Evolutionary conservation across 2,113 vertebrate species (phyloP).

Genomic region (Ammodytes dubius): DNA sequence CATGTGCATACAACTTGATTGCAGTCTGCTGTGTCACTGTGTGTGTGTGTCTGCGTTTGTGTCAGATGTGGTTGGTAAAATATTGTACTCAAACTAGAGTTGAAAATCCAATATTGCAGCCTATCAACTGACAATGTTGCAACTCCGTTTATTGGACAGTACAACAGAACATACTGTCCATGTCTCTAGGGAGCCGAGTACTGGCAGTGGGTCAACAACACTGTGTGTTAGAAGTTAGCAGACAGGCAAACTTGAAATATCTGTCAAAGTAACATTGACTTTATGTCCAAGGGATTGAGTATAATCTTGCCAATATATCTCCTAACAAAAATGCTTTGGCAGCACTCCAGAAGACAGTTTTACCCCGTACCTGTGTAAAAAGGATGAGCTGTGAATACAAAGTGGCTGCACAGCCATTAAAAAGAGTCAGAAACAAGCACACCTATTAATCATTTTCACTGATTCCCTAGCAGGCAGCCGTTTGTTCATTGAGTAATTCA

Average conservation of each 20-base stretch:
- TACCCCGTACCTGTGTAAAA: conserved; percentile 68
- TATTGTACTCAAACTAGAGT: too few relatives aligned
- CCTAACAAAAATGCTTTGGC: conserved; percentile 55
- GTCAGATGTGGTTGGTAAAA: too few relatives aligned
- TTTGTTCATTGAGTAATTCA: conserved; percentile 73
- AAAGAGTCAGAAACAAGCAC: conserved; percentile 55
- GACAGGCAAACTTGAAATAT: conserved; percentile 43
- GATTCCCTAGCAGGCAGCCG: conserved; percentile 67
- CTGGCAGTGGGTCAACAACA: conserved; percentile 24
- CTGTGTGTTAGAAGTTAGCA: conserved; percentile 20
- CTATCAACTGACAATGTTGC: too few relatives aligned
- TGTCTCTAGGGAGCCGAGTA: background rate
- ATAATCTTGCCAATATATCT: conserved; percentile 50
- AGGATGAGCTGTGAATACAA: conserved; percentile 72
- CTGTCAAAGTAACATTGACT: conserved; percentile 55
- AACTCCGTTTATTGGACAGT: conserved; percentile 4
- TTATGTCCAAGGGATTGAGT: conserved; percentile 37
- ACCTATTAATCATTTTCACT: conserved; percentile 75
- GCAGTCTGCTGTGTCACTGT: too few relatives aligned
- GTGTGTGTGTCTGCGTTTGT: too few relatives aligned
- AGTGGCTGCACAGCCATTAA: conserved; percentile 64
- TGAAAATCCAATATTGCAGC: too few relatives aligned
- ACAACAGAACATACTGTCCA: background rate
- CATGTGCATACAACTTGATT: too few relatives aligned
- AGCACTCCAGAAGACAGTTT: conserved; percentile 56